These are phyloP conservation scores for Diadema setosum DNA, from an alignment of 35 echinoderm and acorn worm species.

Conservation along the genomic window DNA sequence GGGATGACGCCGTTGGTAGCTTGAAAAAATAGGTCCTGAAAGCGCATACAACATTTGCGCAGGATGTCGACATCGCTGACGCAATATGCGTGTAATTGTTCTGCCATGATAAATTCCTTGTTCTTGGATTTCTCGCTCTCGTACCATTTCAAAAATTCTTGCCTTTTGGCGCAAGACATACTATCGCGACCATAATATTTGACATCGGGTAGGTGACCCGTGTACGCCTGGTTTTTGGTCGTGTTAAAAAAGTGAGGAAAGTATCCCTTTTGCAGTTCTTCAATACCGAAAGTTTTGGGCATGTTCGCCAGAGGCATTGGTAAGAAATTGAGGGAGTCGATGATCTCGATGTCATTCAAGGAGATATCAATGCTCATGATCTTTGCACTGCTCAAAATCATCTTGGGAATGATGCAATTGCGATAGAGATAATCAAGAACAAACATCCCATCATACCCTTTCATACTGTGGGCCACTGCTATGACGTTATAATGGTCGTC, in stretches of 20 bases:
- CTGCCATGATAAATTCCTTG: neutral
- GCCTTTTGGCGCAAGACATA: neutral
- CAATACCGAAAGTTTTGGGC: neutral
- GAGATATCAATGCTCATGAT: neutral
- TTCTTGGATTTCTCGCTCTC: neutral
- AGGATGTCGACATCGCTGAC: neutral
- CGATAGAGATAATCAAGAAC: neutral
- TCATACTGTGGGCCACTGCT: neutral
- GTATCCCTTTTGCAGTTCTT: constrained; percentile 23
- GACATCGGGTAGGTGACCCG: neutral
- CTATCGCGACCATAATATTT: neutral
- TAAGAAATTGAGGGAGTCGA: constrained; percentile 5
- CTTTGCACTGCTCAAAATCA: constrained; percentile 13
- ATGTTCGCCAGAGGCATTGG: constrained; percentile 8
- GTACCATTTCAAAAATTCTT: neutral
- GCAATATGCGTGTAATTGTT: neutral
- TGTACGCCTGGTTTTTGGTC: neutral
- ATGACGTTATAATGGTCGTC: neutral
- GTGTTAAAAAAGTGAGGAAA: constrained; percentile 19
- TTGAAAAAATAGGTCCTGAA: neutral
- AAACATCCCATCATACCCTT: neutral
- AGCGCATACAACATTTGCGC: neutral
- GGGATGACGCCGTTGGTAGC: constrained; percentile 24
- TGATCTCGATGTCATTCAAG: neutral
- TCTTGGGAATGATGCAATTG: constrained; percentile 11